Percentiles rank a stretch among this genome's conserved stretches.
phyloP scores from a whole-genome alignment of 2,888 invertebrate species.

The Deilephila porcellus region DNA sequence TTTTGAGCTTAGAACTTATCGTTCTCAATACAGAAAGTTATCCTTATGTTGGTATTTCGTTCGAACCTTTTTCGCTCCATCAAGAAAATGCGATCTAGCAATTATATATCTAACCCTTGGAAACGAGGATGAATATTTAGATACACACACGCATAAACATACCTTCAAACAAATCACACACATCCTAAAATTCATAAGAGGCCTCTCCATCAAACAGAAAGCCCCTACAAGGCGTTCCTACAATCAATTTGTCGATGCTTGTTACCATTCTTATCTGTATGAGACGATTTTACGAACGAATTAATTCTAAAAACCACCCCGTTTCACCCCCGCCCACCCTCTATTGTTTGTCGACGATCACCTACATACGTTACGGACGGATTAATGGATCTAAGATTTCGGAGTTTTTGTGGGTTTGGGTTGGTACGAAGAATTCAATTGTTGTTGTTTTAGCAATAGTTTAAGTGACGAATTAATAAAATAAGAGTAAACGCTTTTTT shows the following conservation, averaged over 20 bases:
- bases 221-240: constrained; percentile 18
- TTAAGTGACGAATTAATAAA: no score
- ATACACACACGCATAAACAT: neutral
- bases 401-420: neutral
- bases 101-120: no score
- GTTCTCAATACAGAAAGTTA: no score
- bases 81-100: no score
- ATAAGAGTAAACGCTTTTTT: no score
- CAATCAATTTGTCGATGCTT: constrained; percentile 79
- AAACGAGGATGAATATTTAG: no score
- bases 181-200: no score
- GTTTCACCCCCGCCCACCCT: constrained; percentile 61
- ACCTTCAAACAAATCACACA: neutral
- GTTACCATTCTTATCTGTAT: constrained; percentile 77
- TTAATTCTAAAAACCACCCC: constrained; percentile 78
- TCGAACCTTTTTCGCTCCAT: no score
- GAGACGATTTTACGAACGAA: constrained; percentile 85
- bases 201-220: constrained; percentile 15
- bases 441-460: no score
- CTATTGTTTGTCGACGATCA: constrained; percentile 49
- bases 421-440: neutral
- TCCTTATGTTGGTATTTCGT: no score
- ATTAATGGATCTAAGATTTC: constrained; percentile 17
- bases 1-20: no score
- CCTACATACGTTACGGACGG: constrained; percentile 18